A percentile compares a stretch with the other conserved stretches of the same genome.
phyloP scores from a whole-genome alignment of 2,113 vertebrate species.

The Nothoprocta pentlandii region DNA sequence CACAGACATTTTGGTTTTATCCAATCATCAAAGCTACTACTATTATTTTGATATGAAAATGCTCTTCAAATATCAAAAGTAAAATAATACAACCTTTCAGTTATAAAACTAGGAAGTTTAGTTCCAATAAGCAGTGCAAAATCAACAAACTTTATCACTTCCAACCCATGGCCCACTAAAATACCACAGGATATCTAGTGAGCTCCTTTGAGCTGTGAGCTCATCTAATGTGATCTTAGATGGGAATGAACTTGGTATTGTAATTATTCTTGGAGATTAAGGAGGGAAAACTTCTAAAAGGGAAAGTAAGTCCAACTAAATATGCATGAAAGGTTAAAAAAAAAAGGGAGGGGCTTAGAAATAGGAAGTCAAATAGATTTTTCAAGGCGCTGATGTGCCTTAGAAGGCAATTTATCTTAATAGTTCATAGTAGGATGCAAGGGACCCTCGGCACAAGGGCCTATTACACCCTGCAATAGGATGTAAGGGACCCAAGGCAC shows the following conservation, averaged over 20 bases:
- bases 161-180: not conserved
- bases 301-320: not conserved
- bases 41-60: not conserved
- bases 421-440: not conserved
- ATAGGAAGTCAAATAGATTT: not conserved
- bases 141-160: not conserved
- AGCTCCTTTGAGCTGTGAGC: fast-evolving
- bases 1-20: not conserved
- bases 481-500: not conserved
- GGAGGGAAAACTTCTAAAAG: not conserved
- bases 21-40: not conserved
- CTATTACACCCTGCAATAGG: not conserved
- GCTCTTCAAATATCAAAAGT: fast-evolving
- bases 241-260: fast-evolving
- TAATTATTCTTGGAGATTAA: not conserved
- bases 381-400: not conserved
- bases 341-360: not conserved
- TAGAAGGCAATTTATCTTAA: not conserved
- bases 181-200: not conserved
- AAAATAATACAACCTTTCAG: not conserved
- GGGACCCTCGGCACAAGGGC: not conserved
- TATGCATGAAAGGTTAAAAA: not conserved
- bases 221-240: fast-evolving
- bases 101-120: not conserved
- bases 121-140: not conserved